phyloP scores from a whole-genome alignment of 2,888 invertebrate genomes.

The Cerastis leucographa region DNA sequence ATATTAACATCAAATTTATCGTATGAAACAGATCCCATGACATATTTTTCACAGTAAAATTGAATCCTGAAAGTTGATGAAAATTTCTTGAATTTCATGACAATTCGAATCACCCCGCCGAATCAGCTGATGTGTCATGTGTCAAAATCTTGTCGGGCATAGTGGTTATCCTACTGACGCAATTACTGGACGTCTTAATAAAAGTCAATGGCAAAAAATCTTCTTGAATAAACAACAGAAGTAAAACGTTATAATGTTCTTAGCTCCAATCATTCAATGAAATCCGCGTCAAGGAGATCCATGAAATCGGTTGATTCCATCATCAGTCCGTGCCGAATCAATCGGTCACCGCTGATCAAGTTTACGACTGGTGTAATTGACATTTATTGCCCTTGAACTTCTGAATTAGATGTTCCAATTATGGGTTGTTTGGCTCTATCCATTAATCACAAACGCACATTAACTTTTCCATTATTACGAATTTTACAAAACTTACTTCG shows the following conservation, averaged over 20 bases:
- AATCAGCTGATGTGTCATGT: too few species aligned
- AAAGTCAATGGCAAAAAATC: not conserved
- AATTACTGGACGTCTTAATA: not conserved
- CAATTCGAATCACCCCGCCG: too few species aligned
- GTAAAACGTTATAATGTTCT: slow-evolving; percentile 19
- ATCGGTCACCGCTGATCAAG: slow-evolving; percentile 72
- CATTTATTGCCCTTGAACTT: slow-evolving; percentile 75
- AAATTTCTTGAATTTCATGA: too few species aligned
- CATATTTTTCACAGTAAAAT: too few species aligned
- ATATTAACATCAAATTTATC: too few species aligned
- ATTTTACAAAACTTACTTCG: not conserved
- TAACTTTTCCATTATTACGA: not conserved
- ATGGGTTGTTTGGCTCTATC: slow-evolving; percentile 13
- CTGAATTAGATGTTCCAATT: slow-evolving; percentile 46
- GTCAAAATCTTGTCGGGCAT: too few species aligned
- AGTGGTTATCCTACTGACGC: not conserved
- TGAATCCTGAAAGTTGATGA: too few species aligned
- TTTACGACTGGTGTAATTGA: slow-evolving; percentile 64
- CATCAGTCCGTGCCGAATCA: slow-evolving; percentile 73
- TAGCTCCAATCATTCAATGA: slow-evolving; percentile 51
- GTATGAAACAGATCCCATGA: too few species aligned
- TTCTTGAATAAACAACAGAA: slow-evolving; percentile 12
- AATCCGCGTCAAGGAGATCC: slow-evolving; percentile 54
- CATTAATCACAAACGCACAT: not conserved
- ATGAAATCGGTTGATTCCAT: slow-evolving; percentile 50